These are phyloP conservation scores for Chiroxiphia lanceolata DNA, from an alignment of 2,797 vertebrate species.

Conservation along the genomic window DNA sequence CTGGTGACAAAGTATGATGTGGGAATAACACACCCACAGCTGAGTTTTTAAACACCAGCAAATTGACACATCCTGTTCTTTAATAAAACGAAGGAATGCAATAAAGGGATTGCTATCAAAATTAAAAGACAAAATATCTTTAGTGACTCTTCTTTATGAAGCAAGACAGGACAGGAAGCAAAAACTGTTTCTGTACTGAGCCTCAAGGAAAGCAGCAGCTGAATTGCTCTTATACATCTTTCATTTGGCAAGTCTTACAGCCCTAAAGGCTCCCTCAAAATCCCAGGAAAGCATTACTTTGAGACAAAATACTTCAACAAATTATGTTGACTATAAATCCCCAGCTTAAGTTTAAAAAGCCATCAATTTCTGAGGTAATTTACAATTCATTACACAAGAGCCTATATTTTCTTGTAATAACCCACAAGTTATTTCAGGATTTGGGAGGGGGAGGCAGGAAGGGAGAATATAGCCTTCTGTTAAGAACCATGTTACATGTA, in stretches of 20 bases:
- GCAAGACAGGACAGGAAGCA: not conserved
- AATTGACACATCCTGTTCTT: not conserved
- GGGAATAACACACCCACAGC: not conserved
- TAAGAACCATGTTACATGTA: not conserved
- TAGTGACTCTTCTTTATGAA: not conserved
- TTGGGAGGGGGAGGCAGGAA: not conserved
- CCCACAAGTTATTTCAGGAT: not conserved
- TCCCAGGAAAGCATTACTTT: not conserved
- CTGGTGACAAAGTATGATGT: not conserved
- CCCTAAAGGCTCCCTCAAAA: not conserved
- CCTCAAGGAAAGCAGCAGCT: not conserved
- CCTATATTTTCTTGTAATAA: not conserved
- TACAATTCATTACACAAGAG: not conserved
- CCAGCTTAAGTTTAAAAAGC: not conserved
- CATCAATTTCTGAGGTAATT: conserved; percentile 8
- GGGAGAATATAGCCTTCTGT: not conserved
- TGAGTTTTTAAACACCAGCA: not conserved
- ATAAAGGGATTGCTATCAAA: not conserved
- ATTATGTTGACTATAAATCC: not conserved
- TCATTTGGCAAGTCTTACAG: not conserved
- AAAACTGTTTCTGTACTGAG: not conserved
- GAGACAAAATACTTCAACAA: conserved; percentile 1
- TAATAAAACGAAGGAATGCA: not conserved
- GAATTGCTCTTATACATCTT: not conserved
- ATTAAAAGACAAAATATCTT: not conserved